Conservation (phyloP, 1,140 invertebrate species). For the Pogonomyrmex californicus region DNA sequence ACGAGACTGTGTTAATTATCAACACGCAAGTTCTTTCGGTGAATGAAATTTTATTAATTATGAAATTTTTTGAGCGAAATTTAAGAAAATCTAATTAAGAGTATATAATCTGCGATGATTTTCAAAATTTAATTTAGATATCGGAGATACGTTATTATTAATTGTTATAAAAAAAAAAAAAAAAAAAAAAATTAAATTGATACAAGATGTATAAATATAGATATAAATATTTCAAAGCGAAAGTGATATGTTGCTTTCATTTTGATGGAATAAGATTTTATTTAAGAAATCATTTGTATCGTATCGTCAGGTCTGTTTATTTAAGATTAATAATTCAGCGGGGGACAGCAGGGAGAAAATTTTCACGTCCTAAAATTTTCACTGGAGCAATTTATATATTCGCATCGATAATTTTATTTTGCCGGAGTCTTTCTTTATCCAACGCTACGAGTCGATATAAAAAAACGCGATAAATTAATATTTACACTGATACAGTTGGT, state of each 20-base stretch:
- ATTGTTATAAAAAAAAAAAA: not conserved
- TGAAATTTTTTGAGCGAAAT: not conserved
- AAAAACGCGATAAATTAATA: conserved; percentile 10
- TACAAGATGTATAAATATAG: not conserved
- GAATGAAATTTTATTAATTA: not conserved
- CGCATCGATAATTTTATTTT: not conserved
- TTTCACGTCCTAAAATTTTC: not conserved
- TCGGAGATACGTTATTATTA: not conserved
- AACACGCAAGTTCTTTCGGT: not conserved
- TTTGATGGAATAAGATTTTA: not conserved
- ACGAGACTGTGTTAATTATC: conserved; percentile 9
- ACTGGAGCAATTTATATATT: not conserved
- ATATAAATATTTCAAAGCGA: not conserved
- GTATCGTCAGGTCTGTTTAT: not conserved
- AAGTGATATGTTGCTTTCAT: not conserved
- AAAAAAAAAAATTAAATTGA: not conserved
- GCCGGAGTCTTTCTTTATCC: not conserved
- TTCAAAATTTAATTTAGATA: too few species aligned
- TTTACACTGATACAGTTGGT: conserved; percentile 41
- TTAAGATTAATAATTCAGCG: not conserved
- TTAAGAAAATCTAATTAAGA: not conserved
- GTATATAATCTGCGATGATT: not conserved
- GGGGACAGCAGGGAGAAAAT: not conserved
- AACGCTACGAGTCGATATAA: not conserved
- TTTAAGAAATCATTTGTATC: not conserved